A percentile compares a stretch with the other conserved stretches of the same genome.
phyloP scores from a whole-genome alignment of 2,113 vertebrate species.

The Atrichornis clamosus region DNA sequence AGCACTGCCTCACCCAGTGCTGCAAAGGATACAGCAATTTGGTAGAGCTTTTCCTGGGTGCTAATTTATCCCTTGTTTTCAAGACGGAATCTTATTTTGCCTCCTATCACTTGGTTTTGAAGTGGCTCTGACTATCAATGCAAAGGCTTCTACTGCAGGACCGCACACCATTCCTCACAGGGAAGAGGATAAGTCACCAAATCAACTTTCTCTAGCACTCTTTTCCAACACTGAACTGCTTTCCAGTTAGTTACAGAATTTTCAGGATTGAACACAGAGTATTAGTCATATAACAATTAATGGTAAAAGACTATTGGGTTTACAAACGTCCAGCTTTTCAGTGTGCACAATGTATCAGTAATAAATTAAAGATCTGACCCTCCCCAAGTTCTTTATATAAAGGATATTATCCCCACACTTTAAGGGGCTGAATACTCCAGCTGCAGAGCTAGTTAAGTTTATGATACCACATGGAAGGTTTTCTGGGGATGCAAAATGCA shows the following conservation, averaged over 20 bases:
- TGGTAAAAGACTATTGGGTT: not conserved
- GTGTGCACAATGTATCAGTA: not conserved
- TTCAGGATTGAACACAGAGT: not conserved
- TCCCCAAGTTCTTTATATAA: not conserved
- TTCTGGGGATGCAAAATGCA: not conserved
- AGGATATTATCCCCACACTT: not conserved
- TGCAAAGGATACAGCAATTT: not conserved
- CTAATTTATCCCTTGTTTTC: not conserved
- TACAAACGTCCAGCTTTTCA: not conserved
- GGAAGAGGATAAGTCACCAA: not conserved
- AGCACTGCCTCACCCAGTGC: not conserved
- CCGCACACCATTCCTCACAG: not conserved
- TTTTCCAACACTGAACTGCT: not conserved
- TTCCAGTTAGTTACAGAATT: not conserved
- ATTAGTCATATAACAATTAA: not conserved
- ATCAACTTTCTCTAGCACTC: not conserved
- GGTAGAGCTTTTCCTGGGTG: not conserved
- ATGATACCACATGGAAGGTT: not conserved
- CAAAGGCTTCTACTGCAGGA: not conserved
- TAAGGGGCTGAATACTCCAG: not conserved
- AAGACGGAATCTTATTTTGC: not conserved
- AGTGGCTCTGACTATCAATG: not conserved
- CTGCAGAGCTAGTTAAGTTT: not conserved
- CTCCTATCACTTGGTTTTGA: not conserved
- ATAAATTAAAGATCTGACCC: not conserved